Evolutionary conservation across 1,140 invertebrate species (phyloP).

Genomic region (Orchesella cincta): DNA sequence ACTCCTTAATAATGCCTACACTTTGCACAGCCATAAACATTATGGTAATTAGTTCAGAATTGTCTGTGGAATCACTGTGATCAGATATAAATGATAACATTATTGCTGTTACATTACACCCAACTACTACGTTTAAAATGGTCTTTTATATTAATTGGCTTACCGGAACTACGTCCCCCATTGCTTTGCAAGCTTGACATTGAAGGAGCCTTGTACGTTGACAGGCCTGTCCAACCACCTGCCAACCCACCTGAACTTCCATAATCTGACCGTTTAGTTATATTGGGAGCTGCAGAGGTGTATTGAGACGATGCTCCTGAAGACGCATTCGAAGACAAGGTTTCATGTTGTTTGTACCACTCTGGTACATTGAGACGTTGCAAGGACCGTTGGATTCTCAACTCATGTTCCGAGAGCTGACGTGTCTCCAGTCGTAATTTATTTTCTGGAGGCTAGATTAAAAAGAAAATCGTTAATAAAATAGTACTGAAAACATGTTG

Average conservation of each 20-base stretch:
- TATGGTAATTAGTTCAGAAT: no score
- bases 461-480: constrained; percentile 53
- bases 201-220: constrained; percentile 73
- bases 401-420: constrained; percentile 84
- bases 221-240: constrained; percentile 68
- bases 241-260: constrained; percentile 49
- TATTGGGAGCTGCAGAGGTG: constrained; percentile 18
- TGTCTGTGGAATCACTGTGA: no score
- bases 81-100: no score
- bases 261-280: constrained; percentile 41
- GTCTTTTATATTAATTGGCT: no score
- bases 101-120: no score
- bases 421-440: constrained; percentile 79
- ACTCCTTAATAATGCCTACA: no score
- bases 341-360: constrained; percentile 77
- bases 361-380: constrained; percentile 91
- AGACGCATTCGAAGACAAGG: background rate
- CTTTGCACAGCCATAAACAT: no score
- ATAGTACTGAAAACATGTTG: constrained; percentile 4
- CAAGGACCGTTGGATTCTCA: constrained; percentile 85
- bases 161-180: constrained; percentile 25
- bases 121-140: no score
- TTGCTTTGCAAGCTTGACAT: constrained; percentile 62
- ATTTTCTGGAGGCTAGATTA: constrained; percentile 82
- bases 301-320: constrained; percentile 7